Evolutionary conservation across 2,888 invertebrate species (phyloP).

Genomic region (Drosophila picticornis): DNA sequence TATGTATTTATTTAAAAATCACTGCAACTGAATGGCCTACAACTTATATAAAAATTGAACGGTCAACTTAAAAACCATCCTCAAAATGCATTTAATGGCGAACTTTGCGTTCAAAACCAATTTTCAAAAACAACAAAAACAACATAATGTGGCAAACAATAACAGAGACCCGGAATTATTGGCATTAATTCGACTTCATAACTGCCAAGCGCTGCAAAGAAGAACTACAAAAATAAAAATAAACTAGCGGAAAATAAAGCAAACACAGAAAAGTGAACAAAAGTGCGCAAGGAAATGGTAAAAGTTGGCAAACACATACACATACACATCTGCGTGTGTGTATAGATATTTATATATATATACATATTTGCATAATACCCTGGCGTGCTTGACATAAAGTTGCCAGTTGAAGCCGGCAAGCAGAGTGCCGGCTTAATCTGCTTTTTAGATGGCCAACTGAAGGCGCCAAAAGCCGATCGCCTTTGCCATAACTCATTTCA

Average conservation of each 20-base stretch:
- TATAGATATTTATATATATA: background rate
- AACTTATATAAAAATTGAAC: background rate
- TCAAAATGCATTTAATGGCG: slow-evolving; percentile 9
- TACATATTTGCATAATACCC: slow-evolving; percentile 58
- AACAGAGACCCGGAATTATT: slow-evolving; percentile 33
- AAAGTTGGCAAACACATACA: slow-evolving; percentile 11
- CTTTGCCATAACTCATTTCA: slow-evolving; percentile 53
- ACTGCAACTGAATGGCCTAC: slow-evolving; percentile 1
- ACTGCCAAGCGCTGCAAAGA: slow-evolving; percentile 38
- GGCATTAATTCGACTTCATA: slow-evolving; percentile 59
- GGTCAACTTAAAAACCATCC: background rate
- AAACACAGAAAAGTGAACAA: slow-evolving; percentile 33
- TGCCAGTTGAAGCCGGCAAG: slow-evolving; percentile 40
- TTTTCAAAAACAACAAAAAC: slow-evolving; percentile 26
- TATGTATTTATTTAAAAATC: background rate
- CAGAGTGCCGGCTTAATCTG: slow-evolving; percentile 37
- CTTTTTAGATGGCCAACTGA: slow-evolving; percentile 23
- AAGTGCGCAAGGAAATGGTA: slow-evolving; percentile 15
- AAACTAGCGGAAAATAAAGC: slow-evolving; percentile 23
- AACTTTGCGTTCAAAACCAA: slow-evolving; percentile 49
- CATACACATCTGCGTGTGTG: background rate
- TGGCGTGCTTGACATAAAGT: slow-evolving; percentile 56
- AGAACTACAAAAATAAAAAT: slow-evolving; percentile 17
- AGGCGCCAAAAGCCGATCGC: slow-evolving; percentile 24
- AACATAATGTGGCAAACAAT: slow-evolving; percentile 16